These are phyloP conservation scores for Sesamia nonagrioides DNA, from an alignment of 1,140 invertebrate genomes.

Conservation along the genomic window DNA sequence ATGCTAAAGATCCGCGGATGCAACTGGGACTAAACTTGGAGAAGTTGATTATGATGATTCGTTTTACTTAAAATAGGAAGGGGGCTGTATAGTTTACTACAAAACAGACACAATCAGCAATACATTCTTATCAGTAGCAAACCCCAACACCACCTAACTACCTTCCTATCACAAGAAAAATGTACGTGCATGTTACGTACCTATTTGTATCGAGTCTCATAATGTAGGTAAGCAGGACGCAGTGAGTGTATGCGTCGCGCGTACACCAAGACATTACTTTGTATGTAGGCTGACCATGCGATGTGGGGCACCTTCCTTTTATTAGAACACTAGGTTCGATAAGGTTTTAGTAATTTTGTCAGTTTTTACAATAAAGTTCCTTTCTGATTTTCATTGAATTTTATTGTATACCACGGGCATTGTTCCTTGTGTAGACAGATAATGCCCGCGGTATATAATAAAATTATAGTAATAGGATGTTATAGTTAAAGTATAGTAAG, in stretches of 20 bases:
- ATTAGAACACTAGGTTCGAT: neutral
- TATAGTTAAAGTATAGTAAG: no score
- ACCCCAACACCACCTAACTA: neutral
- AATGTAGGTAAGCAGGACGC: slow-evolving; percentile 23
- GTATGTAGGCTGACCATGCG: slow-evolving; percentile 6
- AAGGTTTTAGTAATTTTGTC: neutral
- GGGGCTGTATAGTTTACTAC: neutral
- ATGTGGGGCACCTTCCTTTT: no score
- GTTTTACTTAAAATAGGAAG: no score
- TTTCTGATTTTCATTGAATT: no score
- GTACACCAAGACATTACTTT: slow-evolving; percentile 30
- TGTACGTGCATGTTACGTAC: neutral
- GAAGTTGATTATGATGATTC: no score
- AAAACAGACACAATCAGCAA: neutral
- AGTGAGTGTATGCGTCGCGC: slow-evolving; percentile 25
- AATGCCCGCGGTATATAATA: no score
- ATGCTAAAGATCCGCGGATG: no score
- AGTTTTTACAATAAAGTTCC: no score
- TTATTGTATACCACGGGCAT: no score
- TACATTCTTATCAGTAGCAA: neutral
- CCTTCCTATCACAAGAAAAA: neutral
- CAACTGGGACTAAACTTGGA: no score
- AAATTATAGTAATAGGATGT: no score
- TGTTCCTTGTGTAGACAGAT: no score
- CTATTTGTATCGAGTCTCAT: slow-evolving; percentile 18